A percentile compares a stretch with the other conserved stretches of the same genome.
These are phyloP conservation scores for Ceuthmochares aereus DNA, from an alignment of 2,113 vertebrate genomes.

Conservation along the genomic window DNA sequence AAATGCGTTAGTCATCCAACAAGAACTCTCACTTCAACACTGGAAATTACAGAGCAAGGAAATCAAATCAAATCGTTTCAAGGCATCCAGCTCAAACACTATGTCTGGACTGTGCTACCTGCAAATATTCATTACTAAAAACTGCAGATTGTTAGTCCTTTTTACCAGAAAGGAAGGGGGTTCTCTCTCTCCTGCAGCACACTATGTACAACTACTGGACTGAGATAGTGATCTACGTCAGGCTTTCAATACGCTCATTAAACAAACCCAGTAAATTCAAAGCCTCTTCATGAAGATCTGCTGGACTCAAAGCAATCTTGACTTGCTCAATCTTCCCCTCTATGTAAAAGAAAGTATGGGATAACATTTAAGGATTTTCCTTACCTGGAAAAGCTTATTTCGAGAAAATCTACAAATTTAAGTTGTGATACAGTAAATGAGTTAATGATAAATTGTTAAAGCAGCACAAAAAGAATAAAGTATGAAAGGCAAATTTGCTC, in stretches of 20 bases:
- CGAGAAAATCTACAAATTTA: neutral
- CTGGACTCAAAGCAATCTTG: neutral
- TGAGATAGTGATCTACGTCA: neutral
- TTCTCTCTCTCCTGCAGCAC: neutral
- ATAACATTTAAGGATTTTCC: neutral
- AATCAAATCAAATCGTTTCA: constrained; percentile 9
- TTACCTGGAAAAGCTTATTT: neutral
- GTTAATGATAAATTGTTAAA: neutral
- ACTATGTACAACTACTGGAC: neutral
- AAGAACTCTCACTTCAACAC: constrained; percentile 28
- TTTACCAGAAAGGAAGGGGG: neutral
- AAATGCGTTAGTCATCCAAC: constrained; percentile 52
- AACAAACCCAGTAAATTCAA: neutral
- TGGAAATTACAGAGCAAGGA: constrained; percentile 34
- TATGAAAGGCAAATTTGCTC: neutral
- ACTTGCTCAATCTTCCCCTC: neutral
- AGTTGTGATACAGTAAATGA: neutral
- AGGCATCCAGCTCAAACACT: neutral
- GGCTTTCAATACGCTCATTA: neutral
- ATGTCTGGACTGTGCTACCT: neutral
- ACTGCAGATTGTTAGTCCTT: neutral
- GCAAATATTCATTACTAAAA: neutral
- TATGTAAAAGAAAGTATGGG: neutral
- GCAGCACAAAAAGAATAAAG: neutral
- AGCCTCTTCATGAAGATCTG: neutral